Conservation (phyloP, 1,140 invertebrate genomes). For the Drosophila ananassae region DNA sequence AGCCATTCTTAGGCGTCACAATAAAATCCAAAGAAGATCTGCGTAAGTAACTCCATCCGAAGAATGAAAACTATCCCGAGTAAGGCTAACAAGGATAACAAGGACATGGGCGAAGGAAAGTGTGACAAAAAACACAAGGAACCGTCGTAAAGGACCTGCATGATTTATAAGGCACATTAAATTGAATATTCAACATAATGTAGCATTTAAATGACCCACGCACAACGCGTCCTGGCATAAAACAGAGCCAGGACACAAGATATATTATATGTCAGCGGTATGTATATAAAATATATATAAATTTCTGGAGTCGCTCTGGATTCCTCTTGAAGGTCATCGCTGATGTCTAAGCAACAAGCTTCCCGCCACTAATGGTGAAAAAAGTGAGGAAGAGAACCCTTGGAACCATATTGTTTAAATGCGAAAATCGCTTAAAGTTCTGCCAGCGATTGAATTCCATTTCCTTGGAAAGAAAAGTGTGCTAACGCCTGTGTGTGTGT, state of each 20-base stretch:
- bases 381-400: not conserved
- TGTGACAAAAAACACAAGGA: slow-evolving; percentile 31
- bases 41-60: too few species aligned
- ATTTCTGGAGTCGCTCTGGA: not conserved
- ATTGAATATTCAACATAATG: slow-evolving; percentile 82
- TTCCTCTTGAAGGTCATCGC: slow-evolving; percentile 24
- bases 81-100: not conserved
- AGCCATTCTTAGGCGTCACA: too few species aligned
- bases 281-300: slow-evolving; percentile 10
- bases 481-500: too few species aligned
- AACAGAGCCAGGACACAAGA: slow-evolving; percentile 18
- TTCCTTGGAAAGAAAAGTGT: slow-evolving; percentile 1
- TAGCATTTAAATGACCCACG: slow-evolving; percentile 77
- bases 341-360: slow-evolving; percentile 10
- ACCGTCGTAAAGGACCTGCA: slow-evolving; percentile 62
- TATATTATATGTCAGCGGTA: not conserved
- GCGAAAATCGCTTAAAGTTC: slow-evolving; percentile 60
- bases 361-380: not conserved
- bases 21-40: too few species aligned
- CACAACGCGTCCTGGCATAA: slow-evolving; percentile 32
- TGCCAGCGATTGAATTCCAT: slow-evolving; percentile 46
- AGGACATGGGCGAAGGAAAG: slow-evolving; percentile 8
- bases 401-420: slow-evolving; percentile 46
- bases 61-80: not conserved
- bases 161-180: slow-evolving; percentile 81